Conservation (phyloP, 2,113 vertebrate species). For the Oryzias curvinotus region DNA sequence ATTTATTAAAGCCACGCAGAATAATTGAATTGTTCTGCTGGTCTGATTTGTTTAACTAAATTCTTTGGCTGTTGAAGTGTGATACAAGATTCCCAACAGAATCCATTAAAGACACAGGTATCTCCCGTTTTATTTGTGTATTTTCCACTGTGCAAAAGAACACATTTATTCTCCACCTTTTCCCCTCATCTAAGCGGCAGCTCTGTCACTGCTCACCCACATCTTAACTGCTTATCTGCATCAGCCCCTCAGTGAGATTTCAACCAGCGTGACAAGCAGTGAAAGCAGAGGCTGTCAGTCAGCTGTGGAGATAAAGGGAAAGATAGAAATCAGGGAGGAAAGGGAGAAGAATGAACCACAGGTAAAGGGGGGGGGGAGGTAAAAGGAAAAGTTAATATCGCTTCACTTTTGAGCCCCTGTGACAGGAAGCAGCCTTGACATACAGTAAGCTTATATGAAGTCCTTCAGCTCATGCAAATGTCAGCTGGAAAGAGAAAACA, state of each 20-base stretch:
- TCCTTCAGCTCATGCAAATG: conserved; percentile 52
- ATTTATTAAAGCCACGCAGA: conserved; percentile 93
- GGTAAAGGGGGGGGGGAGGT: background rate
- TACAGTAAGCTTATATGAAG: conserved; percentile 38
- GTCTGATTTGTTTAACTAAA: conserved; percentile 90
- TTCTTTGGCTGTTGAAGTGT: conserved; percentile 89
- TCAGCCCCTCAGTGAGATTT: conserved; percentile 73
- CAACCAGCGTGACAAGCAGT: conserved; percentile 69
- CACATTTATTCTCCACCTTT: conserved; percentile 67
- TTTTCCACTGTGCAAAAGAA: conserved; percentile 79
- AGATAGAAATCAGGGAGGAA: conserved; percentile 64
- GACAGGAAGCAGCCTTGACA: conserved; percentile 28
- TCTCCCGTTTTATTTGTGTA: conserved; percentile 86
- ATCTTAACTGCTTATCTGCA: conserved; percentile 83
- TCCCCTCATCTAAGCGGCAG: conserved; percentile 68
- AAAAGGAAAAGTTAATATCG: conserved; percentile 50
- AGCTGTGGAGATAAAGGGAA: conserved; percentile 58
- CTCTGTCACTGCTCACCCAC: conserved; percentile 84
- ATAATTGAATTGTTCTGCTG: conserved; percentile 98
- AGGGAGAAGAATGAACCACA: conserved; percentile 22
- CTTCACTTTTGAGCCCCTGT: conserved; percentile 41
- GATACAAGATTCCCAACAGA: conserved; percentile 93
- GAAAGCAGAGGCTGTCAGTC: conserved; percentile 80
- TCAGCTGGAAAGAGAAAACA: conserved; percentile 53
- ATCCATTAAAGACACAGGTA: conserved; percentile 92